Evolutionary conservation across 1,140 invertebrate genomes (phyloP).

Genomic region (Neodiprion fabricii): DNA sequence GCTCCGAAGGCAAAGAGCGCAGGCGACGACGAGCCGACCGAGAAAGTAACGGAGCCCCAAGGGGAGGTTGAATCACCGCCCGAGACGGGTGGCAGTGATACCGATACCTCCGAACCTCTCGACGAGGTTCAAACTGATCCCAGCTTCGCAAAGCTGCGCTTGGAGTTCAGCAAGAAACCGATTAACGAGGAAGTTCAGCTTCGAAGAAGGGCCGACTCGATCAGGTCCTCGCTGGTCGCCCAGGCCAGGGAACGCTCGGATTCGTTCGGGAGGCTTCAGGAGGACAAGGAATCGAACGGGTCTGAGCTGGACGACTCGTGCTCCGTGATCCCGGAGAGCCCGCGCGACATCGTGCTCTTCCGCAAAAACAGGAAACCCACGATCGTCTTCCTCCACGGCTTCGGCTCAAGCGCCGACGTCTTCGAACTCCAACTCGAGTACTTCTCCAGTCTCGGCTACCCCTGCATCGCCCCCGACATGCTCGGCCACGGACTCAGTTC

Average conservation of each 20-base stretch:
- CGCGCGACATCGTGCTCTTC: constrained; percentile 33
- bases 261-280: constrained; percentile 16
- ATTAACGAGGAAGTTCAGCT: constrained; percentile 20
- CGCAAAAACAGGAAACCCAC: constrained; percentile 60
- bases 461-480: constrained; percentile 75
- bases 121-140: constrained; percentile 30
- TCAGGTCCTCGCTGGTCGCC: constrained; percentile 25
- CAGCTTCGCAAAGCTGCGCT: constrained; percentile 43
- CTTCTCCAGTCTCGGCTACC: constrained; percentile 69
- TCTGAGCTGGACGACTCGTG: background rate
- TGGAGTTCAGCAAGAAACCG: constrained; percentile 45
- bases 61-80: constrained; percentile 11
- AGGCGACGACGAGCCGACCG: constrained; percentile 16
- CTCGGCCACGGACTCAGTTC: constrained; percentile 77
- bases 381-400: constrained; percentile 77
- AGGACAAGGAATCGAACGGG: constrained; percentile 1
- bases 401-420: constrained; percentile 73
- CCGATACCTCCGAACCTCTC: constrained; percentile 15
- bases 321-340: constrained; percentile 8
- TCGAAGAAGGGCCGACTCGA: constrained; percentile 19
- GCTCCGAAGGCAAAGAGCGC: constrained; percentile 5
- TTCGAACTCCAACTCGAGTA: constrained; percentile 71
- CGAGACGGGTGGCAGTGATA: background rate
- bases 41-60: constrained; percentile 16
- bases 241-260: constrained; percentile 36